phyloP scores from a whole-genome alignment of 1,140 invertebrate species.

The Lepidurus arcticus region DNA sequence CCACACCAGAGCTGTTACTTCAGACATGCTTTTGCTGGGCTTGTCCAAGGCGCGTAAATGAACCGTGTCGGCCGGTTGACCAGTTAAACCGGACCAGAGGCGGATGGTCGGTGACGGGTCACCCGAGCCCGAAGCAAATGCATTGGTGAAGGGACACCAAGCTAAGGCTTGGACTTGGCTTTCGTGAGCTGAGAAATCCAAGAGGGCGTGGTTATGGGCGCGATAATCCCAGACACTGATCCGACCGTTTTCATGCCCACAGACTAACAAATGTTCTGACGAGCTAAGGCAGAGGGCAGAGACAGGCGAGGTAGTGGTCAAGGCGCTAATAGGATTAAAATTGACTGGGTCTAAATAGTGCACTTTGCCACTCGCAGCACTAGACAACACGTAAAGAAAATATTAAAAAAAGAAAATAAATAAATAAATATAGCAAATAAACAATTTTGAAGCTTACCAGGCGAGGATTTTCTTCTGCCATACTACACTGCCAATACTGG shows the following conservation, averaged over 20 bases:
- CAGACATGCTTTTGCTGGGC: not conserved
- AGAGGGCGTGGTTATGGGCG: not conserved
- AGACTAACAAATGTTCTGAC: not conserved
- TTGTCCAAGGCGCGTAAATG: not conserved
- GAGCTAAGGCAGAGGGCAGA: not conserved
- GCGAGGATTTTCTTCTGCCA: not conserved
- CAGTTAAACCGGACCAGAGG: not conserved
- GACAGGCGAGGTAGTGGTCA: not conserved
- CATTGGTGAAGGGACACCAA: not conserved
- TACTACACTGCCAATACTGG: not conserved
- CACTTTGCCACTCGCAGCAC: not conserved
- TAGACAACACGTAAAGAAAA: not conserved
- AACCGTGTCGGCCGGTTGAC: not conserved
- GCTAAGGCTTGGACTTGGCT: not conserved
- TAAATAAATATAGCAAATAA: not conserved
- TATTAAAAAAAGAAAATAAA: not conserved
- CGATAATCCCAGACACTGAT: not conserved
- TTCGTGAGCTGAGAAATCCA: not conserved
- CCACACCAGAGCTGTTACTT: not conserved
- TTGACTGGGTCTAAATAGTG: not conserved
- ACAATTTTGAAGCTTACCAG: not conserved
- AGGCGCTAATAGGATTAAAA: not conserved
- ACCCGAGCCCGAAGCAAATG: conserved; percentile 17
- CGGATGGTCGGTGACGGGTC: not conserved
- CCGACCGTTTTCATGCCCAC: not conserved